Conservation (phyloP, 2,797 vertebrate species). For the Malurus leucopterus region DNA sequence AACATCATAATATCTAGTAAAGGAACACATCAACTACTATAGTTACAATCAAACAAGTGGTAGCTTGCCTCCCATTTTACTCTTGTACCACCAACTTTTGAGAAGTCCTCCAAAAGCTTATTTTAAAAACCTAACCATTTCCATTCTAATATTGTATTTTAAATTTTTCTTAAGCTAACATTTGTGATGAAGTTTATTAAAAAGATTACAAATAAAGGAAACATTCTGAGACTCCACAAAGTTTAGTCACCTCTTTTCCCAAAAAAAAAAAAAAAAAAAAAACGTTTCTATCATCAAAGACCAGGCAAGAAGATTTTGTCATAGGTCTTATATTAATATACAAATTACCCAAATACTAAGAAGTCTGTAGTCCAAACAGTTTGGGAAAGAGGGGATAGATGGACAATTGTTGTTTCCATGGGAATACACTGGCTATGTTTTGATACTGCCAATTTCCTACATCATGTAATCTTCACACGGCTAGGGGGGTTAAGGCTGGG, state of each 20-base stretch:
- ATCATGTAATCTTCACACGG: accelerated
- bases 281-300: neutral
- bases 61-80: neutral
- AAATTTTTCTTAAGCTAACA: neutral
- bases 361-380: neutral
- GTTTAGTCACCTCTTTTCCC: neutral
- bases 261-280: neutral
- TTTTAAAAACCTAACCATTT: neutral
- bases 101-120: neutral
- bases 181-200: neutral
- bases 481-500: accelerated
- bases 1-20: neutral
- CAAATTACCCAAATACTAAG: neutral
- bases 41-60: neutral
- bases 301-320: neutral
- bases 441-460: neutral
- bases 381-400: neutral
- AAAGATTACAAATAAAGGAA: neutral
- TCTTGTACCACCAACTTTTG: neutral
- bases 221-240: neutral
- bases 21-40: neutral
- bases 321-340: neutral
- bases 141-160: neutral
- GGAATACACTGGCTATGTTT: neutral
- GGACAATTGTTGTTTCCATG: neutral